Evolutionary conservation across 1,140 invertebrate genomes (phyloP).

Genomic region (Dendrolimus kikuchii): DNA sequence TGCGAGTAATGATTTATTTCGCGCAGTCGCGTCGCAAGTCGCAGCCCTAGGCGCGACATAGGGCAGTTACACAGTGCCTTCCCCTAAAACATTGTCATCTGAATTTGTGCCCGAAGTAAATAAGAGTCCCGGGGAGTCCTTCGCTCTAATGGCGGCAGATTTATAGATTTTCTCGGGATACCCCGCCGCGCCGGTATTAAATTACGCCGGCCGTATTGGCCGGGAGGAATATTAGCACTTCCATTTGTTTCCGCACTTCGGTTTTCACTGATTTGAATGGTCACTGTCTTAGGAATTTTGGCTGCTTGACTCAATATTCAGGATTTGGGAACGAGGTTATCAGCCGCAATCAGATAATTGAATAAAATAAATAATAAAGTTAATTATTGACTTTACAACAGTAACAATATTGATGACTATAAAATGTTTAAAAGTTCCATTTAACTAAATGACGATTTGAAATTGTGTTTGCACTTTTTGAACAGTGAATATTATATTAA

Average conservation of each 20-base stretch:
- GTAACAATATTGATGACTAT: no score
- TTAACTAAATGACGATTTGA: no score
- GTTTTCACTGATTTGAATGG: constrained; percentile 43
- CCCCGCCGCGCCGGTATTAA: constrained; percentile 61
- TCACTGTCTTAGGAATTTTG: constrained; percentile 20
- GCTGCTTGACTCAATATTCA: constrained; percentile 1
- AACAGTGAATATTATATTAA: no score
- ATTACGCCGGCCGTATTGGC: constrained; percentile 64
- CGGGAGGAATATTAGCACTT: constrained; percentile 60
- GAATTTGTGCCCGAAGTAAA: constrained; percentile 70
- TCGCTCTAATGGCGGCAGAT: constrained; percentile 67
- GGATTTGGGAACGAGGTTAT: not conserved
- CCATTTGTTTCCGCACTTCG: constrained; percentile 56
- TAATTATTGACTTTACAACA: no score
- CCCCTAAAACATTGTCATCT: constrained; percentile 72
- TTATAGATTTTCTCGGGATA: constrained; percentile 68
- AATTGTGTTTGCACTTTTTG: no score
- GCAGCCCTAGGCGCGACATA: constrained; percentile 41
- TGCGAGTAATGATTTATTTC: constrained; percentile 13
- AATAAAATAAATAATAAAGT: not conserved
- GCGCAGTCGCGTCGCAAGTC: constrained; percentile 7
- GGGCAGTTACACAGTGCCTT: constrained; percentile 63
- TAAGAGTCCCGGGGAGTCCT: constrained; percentile 66
- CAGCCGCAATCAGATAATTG: not conserved
- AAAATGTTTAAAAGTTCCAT: no score